Evolutionary conservation across 2,888 invertebrate species (phyloP), one percentile per base, ranked within the genome.

Genomic region (Gymnoscelis rufifasciata): DNA sequence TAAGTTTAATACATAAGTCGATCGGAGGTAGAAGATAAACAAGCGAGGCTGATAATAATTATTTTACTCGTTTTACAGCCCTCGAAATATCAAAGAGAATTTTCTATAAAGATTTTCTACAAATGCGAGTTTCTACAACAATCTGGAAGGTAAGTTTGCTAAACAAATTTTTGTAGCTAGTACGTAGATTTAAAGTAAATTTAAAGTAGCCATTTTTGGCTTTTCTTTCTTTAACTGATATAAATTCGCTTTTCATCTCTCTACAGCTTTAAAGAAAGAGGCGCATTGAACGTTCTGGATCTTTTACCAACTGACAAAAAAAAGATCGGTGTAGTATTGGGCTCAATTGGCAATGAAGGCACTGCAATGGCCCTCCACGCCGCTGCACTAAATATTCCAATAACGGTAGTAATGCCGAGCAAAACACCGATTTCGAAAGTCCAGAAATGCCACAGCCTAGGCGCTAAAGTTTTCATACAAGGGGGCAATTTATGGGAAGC

Each of bases 331-430:
- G 90, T 94, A 0, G 90, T 92, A 23, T 88, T 93, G 7, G 93
- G 93, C 0, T 93, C 93, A 4, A 87, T 92, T 7, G 94, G 94
- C 0, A 94, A 94, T 68, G 93, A 93, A 64, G 93, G 93, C 0
- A 74, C 91, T 28, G 91, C 92, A 1, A 69, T 94, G 27, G 89
- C 91, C 48, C 92, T 91, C 68, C 92, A 93, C 64, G 93, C 92
- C 0, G 69, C 83, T 29, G 86, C 89, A 48, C 76, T 93, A 38
- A 78, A 74, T 28, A 86, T 92, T 24, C 91, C 92, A 0, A 86
- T 91, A 1, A 91, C 91, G 0, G 92, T 93, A 1, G 90, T 94
- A 19, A 91, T 94, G 92, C 93, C 94, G 0, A 75, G 82, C 2
- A 78, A 89, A 8, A 90, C 92, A 0, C 91, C 93, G 0, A 88